These are phyloP conservation scores for Rotaria socialis DNA, from an alignment of 2,888 invertebrate species.

Conservation along the genomic window DNA sequence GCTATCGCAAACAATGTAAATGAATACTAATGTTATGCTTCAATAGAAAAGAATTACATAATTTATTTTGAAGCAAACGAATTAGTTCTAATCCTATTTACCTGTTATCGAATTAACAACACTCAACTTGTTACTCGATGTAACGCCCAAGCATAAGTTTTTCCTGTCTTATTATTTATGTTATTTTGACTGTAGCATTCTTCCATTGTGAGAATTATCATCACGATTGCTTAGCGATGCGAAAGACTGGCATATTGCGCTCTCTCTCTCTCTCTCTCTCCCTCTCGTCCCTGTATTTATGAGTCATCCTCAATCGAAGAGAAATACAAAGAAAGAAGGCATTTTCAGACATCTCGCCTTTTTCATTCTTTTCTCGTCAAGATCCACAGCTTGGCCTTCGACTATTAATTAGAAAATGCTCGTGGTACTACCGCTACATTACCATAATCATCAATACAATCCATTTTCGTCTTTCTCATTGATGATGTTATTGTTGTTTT, in stretches of 20 bases:
- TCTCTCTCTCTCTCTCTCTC: neutral
- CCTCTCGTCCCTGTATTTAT: neutral
- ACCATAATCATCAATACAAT: neutral
- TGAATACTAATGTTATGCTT: neutral
- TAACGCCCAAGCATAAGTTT: neutral
- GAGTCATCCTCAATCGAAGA: neutral
- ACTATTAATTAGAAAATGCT: slow-evolving; percentile 16
- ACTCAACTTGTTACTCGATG: neutral
- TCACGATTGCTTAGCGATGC: slow-evolving; percentile 15
- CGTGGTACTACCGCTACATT: neutral
- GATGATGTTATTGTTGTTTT: neutral
- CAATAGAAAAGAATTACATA: neutral
- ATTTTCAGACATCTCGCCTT: neutral
- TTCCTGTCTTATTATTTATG: neutral
- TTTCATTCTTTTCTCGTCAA: neutral
- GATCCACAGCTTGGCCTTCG: neutral
- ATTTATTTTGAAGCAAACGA: neutral
- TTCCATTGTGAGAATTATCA: neutral
- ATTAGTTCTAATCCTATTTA: neutral
- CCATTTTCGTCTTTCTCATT: neutral
- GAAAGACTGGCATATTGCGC: slow-evolving; percentile 3
- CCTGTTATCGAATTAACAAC: neutral
- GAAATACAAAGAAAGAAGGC: neutral
- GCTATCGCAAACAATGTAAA: neutral
- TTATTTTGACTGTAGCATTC: neutral